These are phyloP conservation scores for Sinosuthora webbiana DNA, from an alignment of 2,113 vertebrate species.

Conservation along the genomic window DNA sequence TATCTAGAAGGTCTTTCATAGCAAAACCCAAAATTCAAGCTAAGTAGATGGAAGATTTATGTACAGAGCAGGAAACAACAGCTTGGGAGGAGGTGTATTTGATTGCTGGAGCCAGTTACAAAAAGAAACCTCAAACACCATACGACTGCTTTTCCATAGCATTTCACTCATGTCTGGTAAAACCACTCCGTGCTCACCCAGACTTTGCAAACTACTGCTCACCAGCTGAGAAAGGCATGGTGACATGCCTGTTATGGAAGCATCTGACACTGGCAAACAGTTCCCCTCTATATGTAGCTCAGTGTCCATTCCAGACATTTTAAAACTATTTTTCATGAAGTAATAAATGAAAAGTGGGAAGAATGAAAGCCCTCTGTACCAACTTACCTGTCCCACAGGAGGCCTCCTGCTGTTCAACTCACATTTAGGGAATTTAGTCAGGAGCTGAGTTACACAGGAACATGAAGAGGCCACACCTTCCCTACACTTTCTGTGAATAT, in stretches of 20 bases:
- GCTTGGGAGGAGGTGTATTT: conserved; percentile 55
- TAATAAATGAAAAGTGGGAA: not conserved
- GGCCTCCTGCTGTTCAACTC: not conserved
- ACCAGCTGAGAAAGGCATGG: conserved; percentile 15
- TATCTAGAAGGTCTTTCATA: conserved; percentile 27
- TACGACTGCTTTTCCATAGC: conserved; percentile 33
- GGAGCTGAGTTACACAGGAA: not conserved
- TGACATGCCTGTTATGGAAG: not conserved
- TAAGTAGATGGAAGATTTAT: conserved; percentile 25
- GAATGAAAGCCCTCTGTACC: not conserved
- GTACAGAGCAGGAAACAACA: conserved; percentile 41
- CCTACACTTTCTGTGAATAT: not conserved
- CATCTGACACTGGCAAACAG: not conserved
- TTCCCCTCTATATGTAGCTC: not conserved
- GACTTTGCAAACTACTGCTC: conserved; percentile 46
- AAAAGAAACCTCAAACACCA: conserved; percentile 52
- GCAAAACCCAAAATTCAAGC: conserved; percentile 2
- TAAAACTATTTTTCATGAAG: not conserved
- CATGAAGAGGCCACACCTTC: not conserved
- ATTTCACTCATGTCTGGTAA: conserved; percentile 28
- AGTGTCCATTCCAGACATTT: not conserved
- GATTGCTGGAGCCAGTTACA: conserved; percentile 43
- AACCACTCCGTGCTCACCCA: conserved; percentile 17
- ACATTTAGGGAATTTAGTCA: not conserved
- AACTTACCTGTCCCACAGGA: not conserved